Evolutionary conservation across 2,888 invertebrate genomes (phyloP).

Genomic region (Harmothoe impar): DNA sequence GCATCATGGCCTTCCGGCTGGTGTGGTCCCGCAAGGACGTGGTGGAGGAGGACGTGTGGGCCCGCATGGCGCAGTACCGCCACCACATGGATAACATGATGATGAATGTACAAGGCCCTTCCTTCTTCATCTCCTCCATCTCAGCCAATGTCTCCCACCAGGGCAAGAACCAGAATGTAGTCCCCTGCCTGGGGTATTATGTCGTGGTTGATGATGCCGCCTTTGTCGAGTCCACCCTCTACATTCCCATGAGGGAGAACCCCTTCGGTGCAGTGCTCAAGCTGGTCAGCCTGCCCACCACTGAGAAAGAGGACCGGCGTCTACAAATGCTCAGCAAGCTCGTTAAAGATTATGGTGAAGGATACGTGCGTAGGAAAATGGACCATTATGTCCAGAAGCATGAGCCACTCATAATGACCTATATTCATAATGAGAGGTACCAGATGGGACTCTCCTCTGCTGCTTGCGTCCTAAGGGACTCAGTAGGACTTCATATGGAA

Average conservation of each 20-base stretch:
- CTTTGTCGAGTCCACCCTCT: constrained; percentile 5
- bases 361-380: constrained; percentile 32
- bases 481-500: background rate
- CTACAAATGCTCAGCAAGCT: constrained; percentile 8
- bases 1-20: constrained; percentile 44
- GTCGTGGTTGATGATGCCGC: background rate
- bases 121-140: constrained; percentile 50
- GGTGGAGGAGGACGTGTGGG: constrained; percentile 44
- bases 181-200: constrained; percentile 19
- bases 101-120: background rate
- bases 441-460: background rate
- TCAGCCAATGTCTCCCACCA: constrained; percentile 45
- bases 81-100: background rate
- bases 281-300: background rate
- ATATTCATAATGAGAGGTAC: constrained; percentile 2
- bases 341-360: constrained; percentile 27
- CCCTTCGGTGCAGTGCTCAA: constrained; percentile 30
- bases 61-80: constrained; percentile 5
- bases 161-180: background rate
- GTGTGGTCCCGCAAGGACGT: constrained; percentile 50
- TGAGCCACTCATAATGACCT: constrained; percentile 36
- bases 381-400: background rate
- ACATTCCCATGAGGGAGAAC: constrained; percentile 44
- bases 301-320: constrained; percentile 27
- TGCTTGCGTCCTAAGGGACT: background rate